phyloP scores from a whole-genome alignment of 2,113 vertebrate species.

The Opisthocomus hoazin region DNA sequence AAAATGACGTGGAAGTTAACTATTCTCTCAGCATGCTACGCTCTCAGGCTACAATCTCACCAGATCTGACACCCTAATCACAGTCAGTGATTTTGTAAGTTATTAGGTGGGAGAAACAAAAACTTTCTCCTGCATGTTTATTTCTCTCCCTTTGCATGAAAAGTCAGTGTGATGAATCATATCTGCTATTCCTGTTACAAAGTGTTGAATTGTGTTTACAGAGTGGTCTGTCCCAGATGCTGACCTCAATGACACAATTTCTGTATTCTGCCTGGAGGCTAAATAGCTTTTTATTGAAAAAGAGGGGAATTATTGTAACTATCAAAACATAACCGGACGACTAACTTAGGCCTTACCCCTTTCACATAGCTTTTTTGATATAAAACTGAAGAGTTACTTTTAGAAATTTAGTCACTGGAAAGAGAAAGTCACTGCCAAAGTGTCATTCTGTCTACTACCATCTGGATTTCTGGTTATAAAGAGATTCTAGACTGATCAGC shows the following conservation, averaged over 20 bases:
- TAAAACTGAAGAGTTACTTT: neutral
- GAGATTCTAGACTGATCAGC: neutral
- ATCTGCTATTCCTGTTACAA: neutral
- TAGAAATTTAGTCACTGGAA: neutral
- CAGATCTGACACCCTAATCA: neutral
- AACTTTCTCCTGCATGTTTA: neutral
- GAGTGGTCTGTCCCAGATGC: neutral
- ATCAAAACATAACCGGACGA: neutral
- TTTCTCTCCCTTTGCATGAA: neutral
- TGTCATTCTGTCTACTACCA: neutral
- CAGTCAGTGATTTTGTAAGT: neutral
- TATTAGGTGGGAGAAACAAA: neutral
- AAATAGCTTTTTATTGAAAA: neutral
- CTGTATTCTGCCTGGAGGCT: neutral
- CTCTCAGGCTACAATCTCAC: neutral
- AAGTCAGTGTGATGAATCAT: neutral
- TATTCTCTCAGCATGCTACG: neutral
- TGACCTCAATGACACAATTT: neutral
- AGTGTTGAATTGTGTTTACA: neutral
- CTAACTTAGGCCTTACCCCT: neutral
- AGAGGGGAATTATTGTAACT: neutral
- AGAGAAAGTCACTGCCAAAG: neutral
- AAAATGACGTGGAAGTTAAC: neutral
- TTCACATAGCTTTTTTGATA: neutral
- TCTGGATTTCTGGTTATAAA: neutral